Percentiles rank a stretch among this genome's conserved stretches.
Conservation (phyloP, 1,140 invertebrate species). For the Cydia strobilella region DNA sequence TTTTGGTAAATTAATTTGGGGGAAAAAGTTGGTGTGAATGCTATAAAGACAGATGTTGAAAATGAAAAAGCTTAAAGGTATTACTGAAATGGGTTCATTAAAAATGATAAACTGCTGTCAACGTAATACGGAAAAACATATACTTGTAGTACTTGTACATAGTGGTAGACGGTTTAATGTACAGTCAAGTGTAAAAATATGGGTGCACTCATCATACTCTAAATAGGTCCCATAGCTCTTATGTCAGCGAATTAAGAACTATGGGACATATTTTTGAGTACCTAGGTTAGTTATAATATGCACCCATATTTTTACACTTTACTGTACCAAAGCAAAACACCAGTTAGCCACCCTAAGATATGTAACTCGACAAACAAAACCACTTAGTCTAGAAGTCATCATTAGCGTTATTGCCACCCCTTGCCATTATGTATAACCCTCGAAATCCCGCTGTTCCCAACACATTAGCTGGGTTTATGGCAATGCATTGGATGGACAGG, state of each 20-base stretch:
- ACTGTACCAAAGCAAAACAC: too few relatives aligned
- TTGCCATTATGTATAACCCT: conserved; percentile 27
- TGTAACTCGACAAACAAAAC: conserved; percentile 46
- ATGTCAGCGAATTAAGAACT: too few relatives aligned
- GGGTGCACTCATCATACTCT: too few relatives aligned
- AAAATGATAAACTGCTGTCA: neutral
- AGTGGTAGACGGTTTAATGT: too few relatives aligned
- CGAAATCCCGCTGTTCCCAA: conserved; percentile 21
- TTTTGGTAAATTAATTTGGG: conserved; percentile 32
- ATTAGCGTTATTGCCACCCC: conserved; percentile 39
- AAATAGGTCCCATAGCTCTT: too few relatives aligned
- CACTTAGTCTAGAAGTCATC: conserved; percentile 44
- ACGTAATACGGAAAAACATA: neutral
- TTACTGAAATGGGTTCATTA: neutral
- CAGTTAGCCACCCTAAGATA: neutral
- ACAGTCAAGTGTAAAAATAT: too few relatives aligned
- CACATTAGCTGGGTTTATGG: conserved; percentile 23
- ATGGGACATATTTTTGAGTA: too few relatives aligned
- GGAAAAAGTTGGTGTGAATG: conserved; percentile 20
- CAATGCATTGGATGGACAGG: conserved; percentile 22
- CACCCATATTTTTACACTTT: too few relatives aligned
- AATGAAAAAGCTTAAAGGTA: neutral
- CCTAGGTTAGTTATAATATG: too few relatives aligned
- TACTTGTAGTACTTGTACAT: too few relatives aligned
- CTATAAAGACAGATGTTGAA: neutral